Conservation (phyloP, 2,888 invertebrate species). For the Andrena trimmerana region DNA sequence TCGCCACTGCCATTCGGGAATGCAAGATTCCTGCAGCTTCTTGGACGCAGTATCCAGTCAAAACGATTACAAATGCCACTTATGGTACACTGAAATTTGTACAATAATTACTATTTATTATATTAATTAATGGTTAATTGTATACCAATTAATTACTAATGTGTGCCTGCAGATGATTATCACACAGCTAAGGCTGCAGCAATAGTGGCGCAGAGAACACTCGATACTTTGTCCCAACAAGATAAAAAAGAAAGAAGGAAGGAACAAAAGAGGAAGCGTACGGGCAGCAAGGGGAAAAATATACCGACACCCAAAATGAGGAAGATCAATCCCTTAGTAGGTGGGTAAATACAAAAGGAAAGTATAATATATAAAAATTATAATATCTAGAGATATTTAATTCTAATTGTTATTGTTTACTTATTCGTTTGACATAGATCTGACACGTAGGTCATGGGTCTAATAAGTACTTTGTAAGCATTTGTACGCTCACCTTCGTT, state of each 20-base stretch:
- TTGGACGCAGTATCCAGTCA: neutral
- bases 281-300: too few relatives aligned
- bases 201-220: neutral
- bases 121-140: neutral
- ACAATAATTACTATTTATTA: neutral
- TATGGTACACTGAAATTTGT: neutral
- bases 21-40: neutral
- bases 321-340: too few relatives aligned
- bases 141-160: neutral
- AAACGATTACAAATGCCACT: neutral
- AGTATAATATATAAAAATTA: too few relatives aligned
- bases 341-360: too few relatives aligned
- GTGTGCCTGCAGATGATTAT: neutral
- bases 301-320: too few relatives aligned
- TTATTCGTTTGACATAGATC: too few relatives aligned
- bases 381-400: too few relatives aligned
- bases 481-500: too few relatives aligned
- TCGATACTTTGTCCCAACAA: too few relatives aligned
- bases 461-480: too few relatives aligned
- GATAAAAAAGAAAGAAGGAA: neutral
- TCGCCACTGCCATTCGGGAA: neutral
- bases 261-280: neutral
- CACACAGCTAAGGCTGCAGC: fast-evolving
- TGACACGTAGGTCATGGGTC: too few relatives aligned
- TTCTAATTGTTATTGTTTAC: too few relatives aligned